Evolutionary conservation across 2,888 invertebrate genomes (phyloP).

Genomic region (Pollenia labialis): DNA sequence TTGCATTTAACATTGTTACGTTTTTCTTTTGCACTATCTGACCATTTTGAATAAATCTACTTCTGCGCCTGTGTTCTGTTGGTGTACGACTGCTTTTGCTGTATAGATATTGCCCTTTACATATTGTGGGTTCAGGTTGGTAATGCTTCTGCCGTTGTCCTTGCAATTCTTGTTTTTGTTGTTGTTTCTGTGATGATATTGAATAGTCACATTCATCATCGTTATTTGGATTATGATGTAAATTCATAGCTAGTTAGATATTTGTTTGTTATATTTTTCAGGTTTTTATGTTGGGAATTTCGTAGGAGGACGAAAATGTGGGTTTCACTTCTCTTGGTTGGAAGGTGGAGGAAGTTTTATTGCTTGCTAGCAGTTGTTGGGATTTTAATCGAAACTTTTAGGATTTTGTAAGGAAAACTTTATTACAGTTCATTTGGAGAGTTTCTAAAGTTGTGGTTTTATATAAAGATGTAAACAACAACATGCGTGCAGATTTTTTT

Average conservation of each 20-base stretch:
- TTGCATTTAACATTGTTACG: constrained; percentile 69
- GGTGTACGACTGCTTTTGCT: constrained; percentile 42
- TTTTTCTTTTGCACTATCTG: constrained; percentile 64
- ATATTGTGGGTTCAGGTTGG: constrained; percentile 37
- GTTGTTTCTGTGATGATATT: constrained; percentile 73
- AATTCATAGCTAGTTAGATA: constrained; percentile 74
- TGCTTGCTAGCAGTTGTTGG: not conserved
- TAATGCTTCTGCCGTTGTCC: constrained; percentile 28
- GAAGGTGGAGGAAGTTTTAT: not conserved
- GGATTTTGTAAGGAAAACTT: not conserved
- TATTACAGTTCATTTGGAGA: constrained; percentile 45
- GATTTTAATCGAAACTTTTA: constrained; percentile 30
- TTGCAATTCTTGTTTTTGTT: constrained; percentile 52
- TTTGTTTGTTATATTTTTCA: constrained; percentile 26
- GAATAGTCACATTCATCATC: constrained; percentile 77
- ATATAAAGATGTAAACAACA: constrained; percentile 10
- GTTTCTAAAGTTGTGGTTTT: constrained; percentile 13
- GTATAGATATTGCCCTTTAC: constrained; percentile 41
- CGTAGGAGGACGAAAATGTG: constrained; percentile 12
- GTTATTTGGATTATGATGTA: constrained; percentile 70
- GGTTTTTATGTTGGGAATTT: constrained; percentile 37
- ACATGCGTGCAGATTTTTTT: constrained; percentile 43
- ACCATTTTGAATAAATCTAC: constrained; percentile 60
- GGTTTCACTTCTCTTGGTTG: not conserved
- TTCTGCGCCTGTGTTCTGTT: constrained; percentile 53